Evolutionary conservation across 2,113 vertebrate species (phyloP), one percentile per base, ranked within the genome.

Genomic region (Holacanthus passer): DNA sequence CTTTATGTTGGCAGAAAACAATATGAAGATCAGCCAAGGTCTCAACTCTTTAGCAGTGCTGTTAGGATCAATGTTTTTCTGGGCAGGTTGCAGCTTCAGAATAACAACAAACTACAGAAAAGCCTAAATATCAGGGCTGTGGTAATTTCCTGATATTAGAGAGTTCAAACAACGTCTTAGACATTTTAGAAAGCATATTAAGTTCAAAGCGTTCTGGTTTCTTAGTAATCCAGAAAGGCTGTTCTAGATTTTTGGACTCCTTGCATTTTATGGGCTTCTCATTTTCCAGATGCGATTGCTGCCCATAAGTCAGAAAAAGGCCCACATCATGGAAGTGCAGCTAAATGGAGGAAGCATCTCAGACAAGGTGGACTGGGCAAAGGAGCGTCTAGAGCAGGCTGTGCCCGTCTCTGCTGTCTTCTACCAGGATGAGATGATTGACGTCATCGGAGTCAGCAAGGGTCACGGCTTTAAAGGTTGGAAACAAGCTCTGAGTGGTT

Each of bases 281-380:
- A 9, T 27, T 73, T 74, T 62, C 16, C 60, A 99, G 98, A 98
- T 99, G 97, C 96, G 96, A 7, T 88, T 98, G 87, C 95, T 99
- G 73, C 96, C 98, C 3, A 87, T 98, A 48, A 94, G 94, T 7
- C 97, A 99, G 92, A 99, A 99, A 93, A 99, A 97, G 75, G 96
- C 98, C 77, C 98, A 99, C 83, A 85, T 99, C 76, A 97, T 97
- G 96, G 98, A 99, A 92, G 95, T 99, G 84, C 98, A 99, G 94
- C 95, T 99, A 77, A 99, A 99, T 0, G 98, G 98, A 0, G 98
- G 98, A n/a, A 96, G 93, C 0, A 91, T 98, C 43, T 91, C 96
- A 0, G 97, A 98, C 71, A 99, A 99, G 63, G 96, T 99, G 41
- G 98, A 99, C 91, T 99, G 98, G 98, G 97, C 97, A 3, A 95